phyloP scores from a whole-genome alignment of 2,888 invertebrate genomes.

The Agapetus fuscipes region DNA sequence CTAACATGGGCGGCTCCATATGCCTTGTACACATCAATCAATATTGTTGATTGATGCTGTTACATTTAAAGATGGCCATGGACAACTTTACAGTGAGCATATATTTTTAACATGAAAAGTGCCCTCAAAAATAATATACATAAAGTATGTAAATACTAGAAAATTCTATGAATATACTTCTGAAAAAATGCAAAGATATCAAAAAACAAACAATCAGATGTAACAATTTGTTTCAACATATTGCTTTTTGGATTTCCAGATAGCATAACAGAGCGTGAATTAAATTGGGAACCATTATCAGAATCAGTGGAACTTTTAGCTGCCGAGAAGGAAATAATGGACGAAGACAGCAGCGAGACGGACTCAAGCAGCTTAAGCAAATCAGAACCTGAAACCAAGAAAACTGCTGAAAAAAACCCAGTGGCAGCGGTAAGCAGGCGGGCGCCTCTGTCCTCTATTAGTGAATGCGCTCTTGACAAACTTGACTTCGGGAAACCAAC shows the following conservation, averaged over 20 bases:
- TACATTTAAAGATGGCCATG: too few species aligned
- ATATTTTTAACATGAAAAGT: too few species aligned
- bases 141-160: too few species aligned
- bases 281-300: slow-evolving; percentile 47
- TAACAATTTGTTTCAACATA: too few species aligned
- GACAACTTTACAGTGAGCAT: too few species aligned
- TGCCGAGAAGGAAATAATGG: slow-evolving; percentile 30
- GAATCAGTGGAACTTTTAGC: slow-evolving; percentile 35
- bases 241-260: slow-evolving; percentile 35
- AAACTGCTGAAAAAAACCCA: slow-evolving; percentile 14
- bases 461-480: slow-evolving; percentile 35
- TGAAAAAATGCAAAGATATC: too few species aligned
- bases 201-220: too few species aligned
- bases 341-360: slow-evolving; percentile 29
- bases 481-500: slow-evolving; percentile 21
- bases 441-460: slow-evolving; percentile 45
- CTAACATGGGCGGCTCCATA: too few species aligned
- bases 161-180: too few species aligned
- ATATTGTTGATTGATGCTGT: too few species aligned
- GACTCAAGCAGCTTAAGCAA: slow-evolving; percentile 26
- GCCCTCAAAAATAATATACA: too few species aligned
- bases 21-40: too few species aligned
- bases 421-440: slow-evolving; percentile 40
- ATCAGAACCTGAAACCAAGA: slow-evolving; percentile 26
- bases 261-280: slow-evolving; percentile 42